phyloP scores from a whole-genome alignment of 2,888 invertebrate species.

The Atethmia centrago region DNA sequence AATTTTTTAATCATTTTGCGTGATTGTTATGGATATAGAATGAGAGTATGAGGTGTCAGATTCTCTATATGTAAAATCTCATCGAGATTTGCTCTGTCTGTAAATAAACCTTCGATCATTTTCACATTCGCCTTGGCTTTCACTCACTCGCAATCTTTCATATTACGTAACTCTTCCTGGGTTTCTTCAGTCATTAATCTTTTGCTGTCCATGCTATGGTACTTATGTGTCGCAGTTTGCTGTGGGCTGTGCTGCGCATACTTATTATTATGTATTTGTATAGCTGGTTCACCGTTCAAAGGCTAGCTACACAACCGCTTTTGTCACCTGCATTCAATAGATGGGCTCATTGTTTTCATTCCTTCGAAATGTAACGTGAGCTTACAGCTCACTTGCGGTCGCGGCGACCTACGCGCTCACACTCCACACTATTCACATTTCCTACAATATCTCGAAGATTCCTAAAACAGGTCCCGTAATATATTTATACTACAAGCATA shows the following conservation, averaged over 20 bases:
- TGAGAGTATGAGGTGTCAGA: not conserved
- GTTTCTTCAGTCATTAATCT: slow-evolving; percentile 60
- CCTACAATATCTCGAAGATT: slow-evolving; percentile 51
- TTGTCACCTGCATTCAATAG: slow-evolving; percentile 78
- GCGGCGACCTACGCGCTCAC: slow-evolving; percentile 68
- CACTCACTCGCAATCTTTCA: slow-evolving; percentile 51
- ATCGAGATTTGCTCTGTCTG: slow-evolving; percentile 16
- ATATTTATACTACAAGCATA: slow-evolving; percentile 57
- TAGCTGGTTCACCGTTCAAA: slow-evolving; percentile 61
- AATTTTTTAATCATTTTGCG: slow-evolving; percentile 55
- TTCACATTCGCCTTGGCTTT: slow-evolving; percentile 59
- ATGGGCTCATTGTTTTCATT: slow-evolving; percentile 83
- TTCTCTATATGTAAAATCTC: slow-evolving; percentile 11
- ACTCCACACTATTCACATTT: slow-evolving; percentile 61
- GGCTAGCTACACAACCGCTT: slow-evolving; percentile 67
- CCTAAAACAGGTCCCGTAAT: slow-evolving; percentile 56
- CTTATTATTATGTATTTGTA: slow-evolving; percentile 61
- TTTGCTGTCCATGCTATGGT: slow-evolving; percentile 51
- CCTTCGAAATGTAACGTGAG: slow-evolving; percentile 79
- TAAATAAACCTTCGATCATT: slow-evolving; percentile 54
- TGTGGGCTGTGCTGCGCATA: slow-evolving; percentile 46
- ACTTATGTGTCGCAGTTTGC: slow-evolving; percentile 49
- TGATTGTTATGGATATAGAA: slow-evolving; percentile 40
- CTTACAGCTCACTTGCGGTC: slow-evolving; percentile 77
- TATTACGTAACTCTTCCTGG: slow-evolving; percentile 61